A percentile compares a stretch with the other conserved stretches of the same genome.
Conservation (phyloP, 2,888 invertebrate species). For the Lordiphosa fenestrarum region DNA sequence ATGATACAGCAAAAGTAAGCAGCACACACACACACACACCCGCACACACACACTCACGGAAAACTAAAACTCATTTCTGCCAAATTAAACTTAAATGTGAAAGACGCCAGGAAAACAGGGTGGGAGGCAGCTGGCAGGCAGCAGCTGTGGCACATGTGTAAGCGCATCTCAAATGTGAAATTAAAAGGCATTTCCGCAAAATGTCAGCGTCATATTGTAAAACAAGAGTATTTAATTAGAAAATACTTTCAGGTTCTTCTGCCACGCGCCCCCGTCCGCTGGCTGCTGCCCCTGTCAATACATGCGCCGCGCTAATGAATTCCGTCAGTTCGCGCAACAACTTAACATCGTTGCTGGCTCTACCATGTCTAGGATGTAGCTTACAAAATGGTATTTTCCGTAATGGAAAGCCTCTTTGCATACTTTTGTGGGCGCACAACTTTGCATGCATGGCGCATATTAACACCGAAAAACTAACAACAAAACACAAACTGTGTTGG, state of each 20-base stretch:
- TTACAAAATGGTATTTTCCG: constrained; percentile 71
- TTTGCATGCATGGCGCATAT: constrained; percentile 71
- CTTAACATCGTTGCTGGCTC: constrained; percentile 61
- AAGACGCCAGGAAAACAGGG: constrained; percentile 27
- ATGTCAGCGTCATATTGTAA: constrained; percentile 77
- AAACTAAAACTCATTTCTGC: constrained; percentile 76
- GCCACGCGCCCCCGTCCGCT: background rate
- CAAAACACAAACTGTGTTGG: constrained; percentile 50
- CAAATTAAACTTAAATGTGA: constrained; percentile 72
- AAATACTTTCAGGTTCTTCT: constrained; percentile 56
- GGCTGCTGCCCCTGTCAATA: constrained; percentile 34
- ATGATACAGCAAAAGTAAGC: constrained; percentile 62
- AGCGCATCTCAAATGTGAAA: constrained; percentile 66
- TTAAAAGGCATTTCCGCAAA: constrained; percentile 77
- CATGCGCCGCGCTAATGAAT: constrained; percentile 59
- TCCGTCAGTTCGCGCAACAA: constrained; percentile 47
- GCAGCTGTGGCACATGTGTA: constrained; percentile 26
- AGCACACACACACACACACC: constrained; percentile 19
- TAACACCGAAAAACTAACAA: constrained; percentile 64
- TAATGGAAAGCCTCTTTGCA: constrained; percentile 37
- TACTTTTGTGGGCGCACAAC: constrained; percentile 35
- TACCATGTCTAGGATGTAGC: constrained; percentile 32
- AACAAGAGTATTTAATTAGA: constrained; percentile 78
- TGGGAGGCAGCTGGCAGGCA: constrained; percentile 8
- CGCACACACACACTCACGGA: constrained; percentile 32